phyloP scores from a whole-genome alignment of 2,797 vertebrate species.

The Tiaroga cobitis region DNA sequence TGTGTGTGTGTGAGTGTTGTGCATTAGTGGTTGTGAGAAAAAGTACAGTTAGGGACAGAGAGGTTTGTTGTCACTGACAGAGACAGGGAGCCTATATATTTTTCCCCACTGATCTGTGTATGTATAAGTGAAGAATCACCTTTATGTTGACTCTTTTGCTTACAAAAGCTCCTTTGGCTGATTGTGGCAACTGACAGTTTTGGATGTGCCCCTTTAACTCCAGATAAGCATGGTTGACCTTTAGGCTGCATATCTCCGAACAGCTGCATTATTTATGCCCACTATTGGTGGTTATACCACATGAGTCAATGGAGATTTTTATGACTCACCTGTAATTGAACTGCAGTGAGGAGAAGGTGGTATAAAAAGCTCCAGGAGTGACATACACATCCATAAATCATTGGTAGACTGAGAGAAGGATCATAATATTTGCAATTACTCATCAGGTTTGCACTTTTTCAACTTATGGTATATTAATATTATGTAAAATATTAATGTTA shows the following conservation, averaged over 20 bases:
- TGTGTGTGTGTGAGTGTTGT: conserved; percentile 32
- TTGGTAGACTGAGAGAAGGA: neutral
- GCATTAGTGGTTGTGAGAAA: conserved; percentile 26
- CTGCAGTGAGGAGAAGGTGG: conserved; percentile 46
- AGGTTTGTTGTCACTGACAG: conserved; percentile 16
- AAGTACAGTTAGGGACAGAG: conserved; percentile 25
- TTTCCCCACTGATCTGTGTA: conserved; percentile 39
- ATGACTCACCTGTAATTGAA: conserved; percentile 58
- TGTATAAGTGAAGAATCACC: conserved; percentile 43
- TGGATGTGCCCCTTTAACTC: conserved; percentile 61
- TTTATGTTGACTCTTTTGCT: conserved; percentile 37
- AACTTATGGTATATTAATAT: neutral
- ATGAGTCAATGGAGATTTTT: conserved; percentile 54
- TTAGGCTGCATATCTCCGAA: conserved; percentile 64
- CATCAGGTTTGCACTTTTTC: conserved; percentile 1
- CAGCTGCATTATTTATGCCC: conserved; percentile 64
- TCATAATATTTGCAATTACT: neutral
- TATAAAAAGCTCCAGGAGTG: conserved; percentile 17
- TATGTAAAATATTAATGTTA: neutral
- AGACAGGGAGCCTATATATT: neutral
- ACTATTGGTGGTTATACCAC: conserved; percentile 52
- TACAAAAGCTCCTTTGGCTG: conserved; percentile 53
- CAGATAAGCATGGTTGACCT: conserved; percentile 66
- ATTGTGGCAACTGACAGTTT: conserved; percentile 55
- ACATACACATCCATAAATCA: conserved; percentile 5